phyloP scores from a whole-genome alignment of 1,140 invertebrate species.

The Leptinotarsa lineolata region DNA sequence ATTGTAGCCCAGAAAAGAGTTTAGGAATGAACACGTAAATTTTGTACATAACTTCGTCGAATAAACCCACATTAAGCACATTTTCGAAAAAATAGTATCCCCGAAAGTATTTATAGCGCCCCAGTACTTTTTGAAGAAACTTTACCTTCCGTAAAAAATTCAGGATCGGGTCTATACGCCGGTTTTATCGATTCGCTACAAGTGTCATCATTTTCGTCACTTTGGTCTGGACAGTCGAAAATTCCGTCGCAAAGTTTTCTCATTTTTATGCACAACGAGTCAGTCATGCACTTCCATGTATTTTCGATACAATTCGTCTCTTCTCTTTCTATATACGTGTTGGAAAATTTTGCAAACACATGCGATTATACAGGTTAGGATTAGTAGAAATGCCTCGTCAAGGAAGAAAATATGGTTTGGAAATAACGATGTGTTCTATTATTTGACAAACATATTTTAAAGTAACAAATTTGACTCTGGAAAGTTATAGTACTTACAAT shows the following conservation, averaged over 20 bases:
- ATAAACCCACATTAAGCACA: background rate
- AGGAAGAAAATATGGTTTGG: no score
- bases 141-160: slow-evolving; percentile 13
- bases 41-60: no score
- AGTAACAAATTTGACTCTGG: no score
- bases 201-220: slow-evolving; percentile 38
- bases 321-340: slow-evolving; percentile 30
- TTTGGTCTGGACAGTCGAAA: slow-evolving; percentile 43
- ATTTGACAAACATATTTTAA: no score
- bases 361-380: slow-evolving; percentile 14
- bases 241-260: slow-evolving; percentile 43
- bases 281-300: slow-evolving; percentile 41
- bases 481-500: no score
- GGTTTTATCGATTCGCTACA: slow-evolving; percentile 11
- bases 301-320: slow-evolving; percentile 26
- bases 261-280: slow-evolving; percentile 39
- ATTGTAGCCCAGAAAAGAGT: no score
- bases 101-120: background rate
- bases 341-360: background rate
- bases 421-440: no score
- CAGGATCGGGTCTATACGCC: background rate
- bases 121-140: background rate
- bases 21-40: no score
- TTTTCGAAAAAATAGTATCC: background rate
- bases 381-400: no score